Evolutionary conservation across 92 coral and sea anemone species (phyloP), one percentile per base, ranked within the genome.

Genomic region (Pocillopora grandis): DNA sequence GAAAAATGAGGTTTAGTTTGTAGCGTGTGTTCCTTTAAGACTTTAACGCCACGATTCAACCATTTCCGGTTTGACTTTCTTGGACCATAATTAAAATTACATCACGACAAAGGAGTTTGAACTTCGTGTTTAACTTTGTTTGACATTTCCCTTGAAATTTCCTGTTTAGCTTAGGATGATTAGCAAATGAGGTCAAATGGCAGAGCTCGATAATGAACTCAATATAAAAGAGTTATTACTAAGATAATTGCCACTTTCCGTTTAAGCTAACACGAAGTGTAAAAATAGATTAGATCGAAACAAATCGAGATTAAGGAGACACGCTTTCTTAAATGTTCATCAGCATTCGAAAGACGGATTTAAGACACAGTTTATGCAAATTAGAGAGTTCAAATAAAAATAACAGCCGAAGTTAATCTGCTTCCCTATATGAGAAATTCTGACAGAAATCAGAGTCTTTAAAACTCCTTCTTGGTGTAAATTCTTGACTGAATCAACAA

Each of bases 1-100:
- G 31, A 17, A 6, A 10, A 59, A 67, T 5, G n/a, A 27, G 31
- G 23, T 19, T 11, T 37, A 18, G 3, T 3, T 19, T 23, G 8
- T 64, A 63, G 58, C 61, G 75, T 31, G 48, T 35, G 67, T 49
- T 14, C 21, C 48, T 49, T 10, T 72, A 49, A 12, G 37, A 16
- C 57, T 57, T 3, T 2, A 55, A 80, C 95, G 14, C 62, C 74
- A 82, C 89, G 92, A 91, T 89, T 80, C 42, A 86, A 89, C 72
- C 75, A 93, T 93, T 93, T 93, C 98, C 98, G 95, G 95, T 73
- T 66, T 19, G 75, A 57, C 57, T 92, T 81, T 84, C 49, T 62
- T 78, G 48, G 71, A 76, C 66, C 84, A 80, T 85, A 89, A 93
- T 93, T 91, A 93, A 91, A 89, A 80, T 77, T 78, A 91, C 65